Evolutionary conservation across 23 tunicate species (phyloP), one percentile per base, ranked within the genome.

Genomic region (Clavelina lepadiformis): DNA sequence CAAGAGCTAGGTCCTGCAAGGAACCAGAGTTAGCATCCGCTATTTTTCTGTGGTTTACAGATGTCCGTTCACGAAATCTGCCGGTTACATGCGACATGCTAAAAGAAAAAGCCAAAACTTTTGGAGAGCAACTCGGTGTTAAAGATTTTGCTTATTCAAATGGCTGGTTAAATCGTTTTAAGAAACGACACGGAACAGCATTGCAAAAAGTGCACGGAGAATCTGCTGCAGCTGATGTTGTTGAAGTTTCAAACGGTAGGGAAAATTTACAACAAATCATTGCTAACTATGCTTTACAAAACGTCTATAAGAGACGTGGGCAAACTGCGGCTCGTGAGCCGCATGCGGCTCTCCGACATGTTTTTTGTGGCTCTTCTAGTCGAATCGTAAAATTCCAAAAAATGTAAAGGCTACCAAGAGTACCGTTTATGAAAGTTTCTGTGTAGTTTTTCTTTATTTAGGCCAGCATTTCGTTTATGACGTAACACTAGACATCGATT

Each of bases 181-280:
- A 53, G 15, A n/a, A 53, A 53, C 59, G 59, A 27, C 59, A n/a
- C 21, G 59, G 59, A 53, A 53, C 7, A 8, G 23, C 59, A n/a
- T 53, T 53, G 59, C 59, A 53, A 53, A 53, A n/a, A n/a, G 59
- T 53, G 59, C 59, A 53, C 59, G 22, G 59, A 53, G 59, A 53
- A 53, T 53, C 21, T 53, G 59, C 15, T 53, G 59, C 59, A n/a
- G 59, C 59, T n/a, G 23, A 53, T 27, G 59, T 53, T 53, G 21
- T 53, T 53, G 15, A 53, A 53, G 59, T 53, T n/a, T 53, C 59
- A 53, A 53, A 53, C 7, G 21, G 21, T 8, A n/a, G 59, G n/a
- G 59, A 53, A 53, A 53, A 53, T 53, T 53, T 53, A 53, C 59
- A 53, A 53, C 18, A 53, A 53, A 53, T 53, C 21, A 53, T 53